phyloP scores from a whole-genome alignment of 2,888 invertebrate genomes.

The Drosophila maculinotata region DNA sequence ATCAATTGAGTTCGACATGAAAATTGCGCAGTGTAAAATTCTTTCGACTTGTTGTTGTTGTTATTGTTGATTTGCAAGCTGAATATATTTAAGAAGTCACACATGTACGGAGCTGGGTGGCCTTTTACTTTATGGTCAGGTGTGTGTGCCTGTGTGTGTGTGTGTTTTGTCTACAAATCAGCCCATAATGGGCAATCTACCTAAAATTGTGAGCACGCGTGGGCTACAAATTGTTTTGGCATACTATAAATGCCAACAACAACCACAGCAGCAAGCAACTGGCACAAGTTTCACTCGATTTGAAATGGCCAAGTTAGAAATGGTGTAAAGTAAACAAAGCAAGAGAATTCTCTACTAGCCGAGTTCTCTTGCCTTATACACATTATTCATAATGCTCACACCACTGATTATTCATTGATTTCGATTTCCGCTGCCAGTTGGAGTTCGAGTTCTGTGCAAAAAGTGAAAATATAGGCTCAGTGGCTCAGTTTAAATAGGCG shows the following conservation, averaged over 20 bases:
- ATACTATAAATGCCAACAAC: slow-evolving; percentile 34
- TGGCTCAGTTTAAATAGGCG: no score
- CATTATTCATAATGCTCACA: slow-evolving; percentile 31
- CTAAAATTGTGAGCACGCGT: slow-evolving; percentile 57
- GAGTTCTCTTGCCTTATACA: slow-evolving; percentile 31
- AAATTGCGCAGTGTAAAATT: slow-evolving; percentile 64
- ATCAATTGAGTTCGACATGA: slow-evolving; percentile 79
- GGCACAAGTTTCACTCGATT: slow-evolving; percentile 60
- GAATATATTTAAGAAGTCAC: slow-evolving; percentile 74
- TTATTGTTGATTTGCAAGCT: slow-evolving; percentile 42
- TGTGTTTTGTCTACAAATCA: slow-evolving; percentile 6
- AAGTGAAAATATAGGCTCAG: slow-evolving; percentile 70
- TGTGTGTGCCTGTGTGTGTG: slow-evolving; percentile 20
- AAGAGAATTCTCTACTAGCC: slow-evolving; percentile 15
- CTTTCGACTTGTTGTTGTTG: slow-evolving; percentile 29
- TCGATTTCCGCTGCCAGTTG: slow-evolving; percentile 62
- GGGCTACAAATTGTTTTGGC: slow-evolving; percentile 56
- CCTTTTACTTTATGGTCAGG: slow-evolving; percentile 39
- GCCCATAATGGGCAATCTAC: slow-evolving; percentile 35
- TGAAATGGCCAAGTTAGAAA: slow-evolving; percentile 39
- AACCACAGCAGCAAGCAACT: slow-evolving; percentile 24
- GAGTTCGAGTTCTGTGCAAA: slow-evolving; percentile 60
- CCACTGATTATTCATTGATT: slow-evolving; percentile 30
- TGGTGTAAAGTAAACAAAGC: slow-evolving; percentile 9
- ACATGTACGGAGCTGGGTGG: slow-evolving; percentile 49